Conservation (phyloP, 1,140 invertebrate genomes). For the Tetramorium alpestre region DNA sequence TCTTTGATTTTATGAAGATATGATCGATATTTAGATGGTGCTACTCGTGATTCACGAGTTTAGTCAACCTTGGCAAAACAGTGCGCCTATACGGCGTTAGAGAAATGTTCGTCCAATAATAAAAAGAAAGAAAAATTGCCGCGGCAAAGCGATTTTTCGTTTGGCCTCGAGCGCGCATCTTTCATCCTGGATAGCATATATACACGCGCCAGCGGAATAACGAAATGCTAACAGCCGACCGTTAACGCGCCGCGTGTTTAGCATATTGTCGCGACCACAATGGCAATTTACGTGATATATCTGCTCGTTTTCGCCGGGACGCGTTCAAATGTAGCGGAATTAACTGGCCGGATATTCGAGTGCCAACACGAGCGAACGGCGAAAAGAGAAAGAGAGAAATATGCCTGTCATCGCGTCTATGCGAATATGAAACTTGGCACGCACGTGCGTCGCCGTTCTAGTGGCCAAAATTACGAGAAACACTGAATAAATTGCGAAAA, state of each 20-base stretch:
- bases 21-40: neutral
- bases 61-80: neutral
- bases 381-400: conserved; percentile 45
- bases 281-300: conserved; percentile 85
- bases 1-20: neutral
- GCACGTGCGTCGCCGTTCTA: neutral
- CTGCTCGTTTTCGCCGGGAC: conserved; percentile 73
- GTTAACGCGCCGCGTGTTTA: conserved; percentile 71
- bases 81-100: neutral
- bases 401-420: conserved; percentile 17
- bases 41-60: neutral
- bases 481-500: neutral
- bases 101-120: conserved; percentile 10
- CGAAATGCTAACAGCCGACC: conserved; percentile 80
- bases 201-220: conserved; percentile 69
- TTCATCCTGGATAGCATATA: conserved; percentile 22
- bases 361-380: conserved; percentile 50
- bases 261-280: conserved; percentile 85
- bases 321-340: conserved; percentile 84
- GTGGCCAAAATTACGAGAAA: neutral
- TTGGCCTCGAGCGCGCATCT: conserved; percentile 12
- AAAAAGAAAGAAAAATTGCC: conserved; percentile 18
- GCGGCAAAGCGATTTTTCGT: conserved; percentile 12
- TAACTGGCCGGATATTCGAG: conserved; percentile 75
- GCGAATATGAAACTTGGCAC: conserved; percentile 10